phyloP scores from a whole-genome alignment of 2,797 vertebrate species.

The Pangasius larnaudii region DNA sequence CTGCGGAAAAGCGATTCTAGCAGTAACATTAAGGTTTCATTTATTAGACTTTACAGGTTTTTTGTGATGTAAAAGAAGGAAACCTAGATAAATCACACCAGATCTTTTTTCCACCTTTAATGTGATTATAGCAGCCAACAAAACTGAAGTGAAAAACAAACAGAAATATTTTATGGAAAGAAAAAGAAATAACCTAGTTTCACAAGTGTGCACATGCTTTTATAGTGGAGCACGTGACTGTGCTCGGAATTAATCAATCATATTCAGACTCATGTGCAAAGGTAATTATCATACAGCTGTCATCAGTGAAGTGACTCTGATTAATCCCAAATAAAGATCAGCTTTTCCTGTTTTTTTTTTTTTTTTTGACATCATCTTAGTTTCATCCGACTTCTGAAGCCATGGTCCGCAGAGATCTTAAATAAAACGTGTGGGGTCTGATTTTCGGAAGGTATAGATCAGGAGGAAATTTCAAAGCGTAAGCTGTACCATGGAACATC shows the following conservation, averaged over 20 bases:
- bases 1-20: background rate
- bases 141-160: background rate
- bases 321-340: background rate
- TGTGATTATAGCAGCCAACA: background rate
- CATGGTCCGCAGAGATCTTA: background rate
- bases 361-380: background rate
- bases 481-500: background rate
- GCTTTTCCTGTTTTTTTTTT: background rate
- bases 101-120: background rate
- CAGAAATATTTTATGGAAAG: background rate
- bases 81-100: background rate
- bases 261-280: background rate
- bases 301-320: background rate
- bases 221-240: background rate
- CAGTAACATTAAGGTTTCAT: background rate
- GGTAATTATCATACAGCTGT: background rate
- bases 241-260: background rate
- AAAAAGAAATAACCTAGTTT: background rate
- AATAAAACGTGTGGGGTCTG: background rate
- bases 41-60: background rate
- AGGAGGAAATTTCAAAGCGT: background rate
- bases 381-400: background rate
- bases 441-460: background rate
- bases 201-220: background rate
- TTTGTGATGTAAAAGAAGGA: background rate